phyloP scores from a whole-genome alignment of 2,797 vertebrate species.

The Muscicapa striata region DNA sequence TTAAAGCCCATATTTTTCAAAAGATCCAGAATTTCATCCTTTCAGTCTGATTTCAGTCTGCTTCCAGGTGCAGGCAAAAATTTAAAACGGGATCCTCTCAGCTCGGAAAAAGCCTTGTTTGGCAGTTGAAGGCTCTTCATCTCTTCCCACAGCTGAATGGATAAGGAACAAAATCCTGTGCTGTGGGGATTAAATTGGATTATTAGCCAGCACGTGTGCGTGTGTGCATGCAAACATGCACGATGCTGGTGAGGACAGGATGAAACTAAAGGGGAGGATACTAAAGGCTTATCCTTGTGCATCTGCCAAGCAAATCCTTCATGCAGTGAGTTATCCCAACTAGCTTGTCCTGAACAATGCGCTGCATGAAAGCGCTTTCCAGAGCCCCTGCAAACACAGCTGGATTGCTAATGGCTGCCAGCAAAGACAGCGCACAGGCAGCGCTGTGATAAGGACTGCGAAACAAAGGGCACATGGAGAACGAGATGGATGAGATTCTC shows the following conservation, averaged over 20 bases:
- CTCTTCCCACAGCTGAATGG: background rate
- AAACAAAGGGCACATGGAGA: background rate
- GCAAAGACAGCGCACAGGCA: background rate
- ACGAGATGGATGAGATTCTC: background rate
- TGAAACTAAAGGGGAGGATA: background rate
- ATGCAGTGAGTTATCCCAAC: background rate
- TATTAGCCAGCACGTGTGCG: background rate
- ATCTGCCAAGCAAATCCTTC: slow-evolving; percentile 7
- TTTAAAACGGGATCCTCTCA: background rate
- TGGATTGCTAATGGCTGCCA: background rate
- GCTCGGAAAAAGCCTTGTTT: background rate
- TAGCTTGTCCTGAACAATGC: background rate
- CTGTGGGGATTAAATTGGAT: background rate
- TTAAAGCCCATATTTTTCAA: background rate
- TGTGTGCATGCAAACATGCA: background rate
- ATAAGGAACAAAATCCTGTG: slow-evolving; percentile 7
- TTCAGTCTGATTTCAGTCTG: background rate
- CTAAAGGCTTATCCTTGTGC: slow-evolving; percentile 1
- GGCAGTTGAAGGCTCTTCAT: background rate
- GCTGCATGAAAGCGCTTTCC: background rate
- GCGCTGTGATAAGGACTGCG: background rate
- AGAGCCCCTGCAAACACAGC: background rate
- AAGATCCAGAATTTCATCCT: background rate
- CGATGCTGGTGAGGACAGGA: background rate
- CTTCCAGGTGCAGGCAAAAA: background rate